Base-by-base conservation (phyloP, 2,113 vertebrate genomes). In the Corynorhinus townsendii region DNA sequence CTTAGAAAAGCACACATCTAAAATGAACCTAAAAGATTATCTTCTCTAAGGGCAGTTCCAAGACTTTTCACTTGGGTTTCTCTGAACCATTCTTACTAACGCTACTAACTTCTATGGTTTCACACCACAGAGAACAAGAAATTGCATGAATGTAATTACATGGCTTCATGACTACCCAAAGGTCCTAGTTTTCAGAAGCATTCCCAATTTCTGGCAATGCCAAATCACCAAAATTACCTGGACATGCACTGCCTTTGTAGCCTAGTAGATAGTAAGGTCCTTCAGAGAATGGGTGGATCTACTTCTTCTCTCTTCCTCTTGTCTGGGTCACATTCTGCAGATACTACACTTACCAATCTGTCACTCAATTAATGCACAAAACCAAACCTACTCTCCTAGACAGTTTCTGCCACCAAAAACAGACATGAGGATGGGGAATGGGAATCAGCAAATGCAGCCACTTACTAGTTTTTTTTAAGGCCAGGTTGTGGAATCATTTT, bases 321-420 rank as follows among this genome's bases (percentile, higher is more conserved):
- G 2, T 64, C 79, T 87, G 64, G 40, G 33, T 90, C 72, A 81
- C 11, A 81, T 40, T 75, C 19, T 52, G 11, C 17, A 76, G n/a
- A 89, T 11, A 89, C 19, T n/a, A 45, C 7, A 89, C 24, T 92
- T 79, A 82, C 0, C 43, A 94, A 76, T 73, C 72, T 62, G 88
- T 96, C 40, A 77, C 24, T 59, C 62, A 73, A 28, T 52, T 64
- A 88, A 89, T 38, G 38, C 47, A 40, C 17, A 92, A 88, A 92
- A 92, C 77, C 35, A 92, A 94, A 96, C 43, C 49, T 77, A 68
- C 30, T 79, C n/a, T 96, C 72, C 45, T 26, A 95, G 56, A 71
- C 43, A 85, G 30, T 28, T 81, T 96, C 43, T 79, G 38, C 52
- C 54, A 90, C 62, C 88, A 92, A 96, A 95, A 92, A 62, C 11